Conservation (phyloP, 2,888 invertebrate genomes). For the Metalampra italica region DNA sequence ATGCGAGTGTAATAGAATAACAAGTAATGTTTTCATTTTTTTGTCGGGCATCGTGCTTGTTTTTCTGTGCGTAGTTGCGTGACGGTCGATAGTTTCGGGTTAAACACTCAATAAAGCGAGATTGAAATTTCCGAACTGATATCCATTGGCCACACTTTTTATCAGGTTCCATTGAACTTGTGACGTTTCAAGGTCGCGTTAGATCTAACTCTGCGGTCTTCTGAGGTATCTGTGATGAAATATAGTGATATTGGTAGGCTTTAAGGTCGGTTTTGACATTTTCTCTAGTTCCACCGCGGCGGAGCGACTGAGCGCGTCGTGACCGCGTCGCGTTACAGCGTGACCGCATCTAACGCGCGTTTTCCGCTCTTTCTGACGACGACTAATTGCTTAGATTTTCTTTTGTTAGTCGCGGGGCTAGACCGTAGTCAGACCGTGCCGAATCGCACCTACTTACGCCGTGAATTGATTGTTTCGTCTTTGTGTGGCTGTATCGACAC, state of each 20-base stretch:
- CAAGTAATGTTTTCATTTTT: slow-evolving; percentile 49
- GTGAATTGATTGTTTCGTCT: slow-evolving; percentile 78
- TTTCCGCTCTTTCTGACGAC: slow-evolving; percentile 78
- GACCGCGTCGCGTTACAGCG: slow-evolving; percentile 43
- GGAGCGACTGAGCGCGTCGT: slow-evolving; percentile 30
- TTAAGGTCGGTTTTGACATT: slow-evolving; percentile 14
- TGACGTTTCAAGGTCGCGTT: slow-evolving; percentile 24
- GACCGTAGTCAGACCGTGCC: slow-evolving; percentile 66
- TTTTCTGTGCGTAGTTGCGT: slow-evolving; percentile 33
- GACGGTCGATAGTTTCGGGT: slow-evolving; percentile 36
- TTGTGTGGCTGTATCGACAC: slow-evolving; percentile 74
- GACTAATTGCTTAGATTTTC: slow-evolving; percentile 79
- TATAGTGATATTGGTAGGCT: slow-evolving; percentile 6
- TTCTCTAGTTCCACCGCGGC: slow-evolving; percentile 20
- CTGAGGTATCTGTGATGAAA: neutral
- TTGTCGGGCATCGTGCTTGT: slow-evolving; percentile 37
- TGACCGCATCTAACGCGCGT: slow-evolving; percentile 75
- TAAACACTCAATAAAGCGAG: slow-evolving; percentile 43
- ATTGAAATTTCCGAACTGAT: slow-evolving; percentile 32
- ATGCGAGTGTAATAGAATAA: slow-evolving; percentile 55
- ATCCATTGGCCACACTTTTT: slow-evolving; percentile 18
- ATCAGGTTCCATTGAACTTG: slow-evolving; percentile 28
- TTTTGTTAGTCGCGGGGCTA: slow-evolving; percentile 76
- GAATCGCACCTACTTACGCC: slow-evolving; percentile 76
- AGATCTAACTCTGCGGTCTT: slow-evolving; percentile 9